Evolutionary conservation across 2,888 invertebrate species (phyloP).

Genomic region (Torymus auratus): DNA sequence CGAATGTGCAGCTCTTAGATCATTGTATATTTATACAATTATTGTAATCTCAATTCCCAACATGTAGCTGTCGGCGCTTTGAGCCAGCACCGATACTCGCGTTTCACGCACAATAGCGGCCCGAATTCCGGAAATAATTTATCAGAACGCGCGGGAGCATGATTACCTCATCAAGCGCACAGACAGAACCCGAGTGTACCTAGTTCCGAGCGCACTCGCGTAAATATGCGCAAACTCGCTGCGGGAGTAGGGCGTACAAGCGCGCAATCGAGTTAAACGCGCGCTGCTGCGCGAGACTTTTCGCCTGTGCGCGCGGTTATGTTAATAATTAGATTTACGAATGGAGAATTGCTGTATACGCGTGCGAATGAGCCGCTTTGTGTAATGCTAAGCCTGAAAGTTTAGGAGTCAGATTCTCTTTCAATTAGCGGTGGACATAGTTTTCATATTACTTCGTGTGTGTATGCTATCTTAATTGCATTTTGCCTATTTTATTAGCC

Average conservation of each 20-base stretch:
- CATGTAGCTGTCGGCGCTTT: not conserved
- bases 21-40: not conserved
- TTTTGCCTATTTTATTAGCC: too few relatives aligned
- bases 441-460: too few relatives aligned
- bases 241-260: constrained; percentile 1
- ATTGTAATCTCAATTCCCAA: not conserved
- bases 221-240: constrained; percentile 11
- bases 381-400: too few relatives aligned
- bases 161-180: constrained; percentile 28
- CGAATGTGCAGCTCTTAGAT: too few relatives aligned
- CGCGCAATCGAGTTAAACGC: constrained; percentile 25
- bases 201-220: constrained; percentile 15
- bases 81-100: constrained; percentile 1
- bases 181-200: not conserved
- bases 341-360: too few relatives aligned
- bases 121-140: constrained; percentile 32
- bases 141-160: constrained; percentile 5
- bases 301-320: constrained; percentile 14
- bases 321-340: not conserved
- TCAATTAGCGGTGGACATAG: too few relatives aligned
- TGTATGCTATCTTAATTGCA: too few relatives aligned
- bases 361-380: too few relatives aligned
- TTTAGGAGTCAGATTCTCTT: too few relatives aligned
- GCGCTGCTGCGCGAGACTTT: constrained; percentile 29
- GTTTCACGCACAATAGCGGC: not conserved